Base-by-base conservation (phyloP, 1,140 invertebrate species). In the Theocolax elegans region DNA sequence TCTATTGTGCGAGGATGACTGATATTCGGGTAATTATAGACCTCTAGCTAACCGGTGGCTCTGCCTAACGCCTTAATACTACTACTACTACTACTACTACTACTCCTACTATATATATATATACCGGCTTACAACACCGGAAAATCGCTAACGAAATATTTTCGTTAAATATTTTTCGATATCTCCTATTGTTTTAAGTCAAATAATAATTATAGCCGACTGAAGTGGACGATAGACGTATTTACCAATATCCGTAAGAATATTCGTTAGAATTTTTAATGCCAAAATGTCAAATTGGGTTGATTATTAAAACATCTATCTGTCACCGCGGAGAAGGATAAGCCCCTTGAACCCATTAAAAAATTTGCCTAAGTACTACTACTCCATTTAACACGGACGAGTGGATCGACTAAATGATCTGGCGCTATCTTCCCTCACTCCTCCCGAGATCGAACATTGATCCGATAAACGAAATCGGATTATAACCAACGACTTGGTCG, bases 351-450 rank as follows among this genome's bases (percentile, higher is more conserved):
- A 44, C 19, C 64, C 64, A 66, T 66, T 66, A 66, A 46, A 21
- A 56, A 46, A 56, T 66, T 66, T 56, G 40, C 64, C 27, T 66
- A 56, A 66, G 53, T 40, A 40, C 40, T 65, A 40, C 62, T 54
- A 54, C 49, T 65, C 62, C 35, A 53, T 38, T 65, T 65, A 38
- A 53, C 48, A 53, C 19, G 62, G 62, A 40, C 62, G 62, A 65
- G 21, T 35, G 44, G 49, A 27, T 53, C 29, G 17, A 51, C 60
- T 51, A 51, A 63, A 38, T 15, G 46, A 63, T 63, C 46, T n/a
- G 46, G 31, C 46, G 44, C 29, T 49, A 49, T 51, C 29, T 10
- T 42, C 2, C 15, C 54, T 1, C 21, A 21, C 29, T 10, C 23
- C 2, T 23, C 54, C 1, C 21, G 15, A 42, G 54, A 58, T 58